Evolutionary conservation across 30 jellyfish, hydroid and myxozoan genomes (phyloP), one percentile per base, ranked within the genome.

Genomic region (Cassiopea andromeda): DNA sequence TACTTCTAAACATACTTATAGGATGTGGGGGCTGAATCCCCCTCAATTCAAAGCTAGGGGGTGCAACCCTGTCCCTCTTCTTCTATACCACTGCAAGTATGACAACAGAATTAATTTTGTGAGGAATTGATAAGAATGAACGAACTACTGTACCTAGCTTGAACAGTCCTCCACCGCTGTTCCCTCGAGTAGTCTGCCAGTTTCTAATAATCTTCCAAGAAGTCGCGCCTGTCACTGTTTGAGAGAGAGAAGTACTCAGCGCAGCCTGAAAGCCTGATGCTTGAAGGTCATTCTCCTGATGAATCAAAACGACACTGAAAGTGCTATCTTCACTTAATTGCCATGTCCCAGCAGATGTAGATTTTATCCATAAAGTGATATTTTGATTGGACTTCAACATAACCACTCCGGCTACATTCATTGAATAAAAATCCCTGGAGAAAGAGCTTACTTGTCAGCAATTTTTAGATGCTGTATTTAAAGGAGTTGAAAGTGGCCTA

Each of bases 291-390:
- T 72, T 58, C 72, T 50, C 86, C 14, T 82, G 81, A 48, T 93
- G 76, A 4, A 87, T 58, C 57, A 87, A 79, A 9, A 88, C 91
- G 18, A 91, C 87, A 8, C 98, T 91, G 38, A 75, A 88, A 60
- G 85, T 80, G 75, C 98, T 91, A 85, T 95, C 99, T 80, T 87
- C 98, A 79, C 99, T 95, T 16, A 95, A 78, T 45, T 82, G 85
- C 92, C 93, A 95, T 0, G 91, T 58, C 5, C 92, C 88, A 69
- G 92, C 99, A 19, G 83, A 84, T 47, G 80, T 79, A 1, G 96
- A 74, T 58, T 75, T 79, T 7, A 95, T 73, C 96, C 94, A 95
- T 3, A 95, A 87, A 2, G 96, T 48, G 69, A 91, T 76, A 46
- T 59, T 95, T 60, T 95, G 93, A 17, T 94, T 97, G 61, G 87